Evolutionary conservation across 2,888 invertebrate genomes (phyloP), one percentile per base, ranked within the genome.

Genomic region (Dorcus hopei): DNA sequence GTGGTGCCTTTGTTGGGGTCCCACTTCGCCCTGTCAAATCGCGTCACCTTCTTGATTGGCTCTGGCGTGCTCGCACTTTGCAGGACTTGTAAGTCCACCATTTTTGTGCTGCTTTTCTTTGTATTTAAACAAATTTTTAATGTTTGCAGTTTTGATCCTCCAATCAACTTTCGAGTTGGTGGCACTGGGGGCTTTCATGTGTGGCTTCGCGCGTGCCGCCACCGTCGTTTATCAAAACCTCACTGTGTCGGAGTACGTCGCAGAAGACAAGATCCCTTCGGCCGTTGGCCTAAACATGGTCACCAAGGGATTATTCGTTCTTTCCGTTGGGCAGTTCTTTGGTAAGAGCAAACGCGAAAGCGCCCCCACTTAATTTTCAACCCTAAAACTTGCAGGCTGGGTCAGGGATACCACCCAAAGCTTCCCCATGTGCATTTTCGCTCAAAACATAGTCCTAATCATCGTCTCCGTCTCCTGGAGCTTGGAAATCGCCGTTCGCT

Each of bases 211-310:
- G 23, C 84, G 90, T 64, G 89, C 90, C 51, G 85, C 87, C 68
- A 85, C 88, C 0, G 85, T 90, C n/a, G 85, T 89, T 1, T 87
- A 87, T 62, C 86, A 88, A 70, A 89, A 88, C 71, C 80, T 89
- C 43, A 84, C 87, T 0, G 84, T 89, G 50, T 85, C 89, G 0
- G 87, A 87, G 63, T 80, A 87, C 70, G 86, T 85, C 63, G 72
- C 72, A 52, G 68, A 72, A 9, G 81, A 82, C 63, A 81, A 83
- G 65, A 69, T 89, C 0, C 85, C 89, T 0, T 85, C 88, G 0
- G 89, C 88, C 0, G 81, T 89, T 2, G 89, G 89, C 0, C 78
- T 89, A 2, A 88, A 87, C 64, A 89, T 89, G 89, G 80, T 89
- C 49, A 81, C 84, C 0, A 89, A 89, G 80, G 89, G 88, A 3